Evolutionary conservation across 2,888 invertebrate species (phyloP).

Genomic region (Autographa gamma): DNA sequence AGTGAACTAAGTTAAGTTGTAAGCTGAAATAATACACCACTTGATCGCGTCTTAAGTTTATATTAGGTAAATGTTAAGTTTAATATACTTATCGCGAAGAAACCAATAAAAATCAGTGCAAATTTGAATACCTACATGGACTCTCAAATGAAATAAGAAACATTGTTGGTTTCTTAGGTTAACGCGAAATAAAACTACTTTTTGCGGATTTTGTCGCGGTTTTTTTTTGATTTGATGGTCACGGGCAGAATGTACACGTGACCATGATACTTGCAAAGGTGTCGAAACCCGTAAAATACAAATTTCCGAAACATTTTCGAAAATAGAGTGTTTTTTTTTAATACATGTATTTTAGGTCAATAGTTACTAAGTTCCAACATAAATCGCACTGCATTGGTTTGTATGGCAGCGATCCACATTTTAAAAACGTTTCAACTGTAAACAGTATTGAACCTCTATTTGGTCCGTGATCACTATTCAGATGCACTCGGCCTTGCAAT

Average conservation of each 20-base stretch:
- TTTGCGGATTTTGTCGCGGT: too few species aligned
- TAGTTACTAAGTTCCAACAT: neutral
- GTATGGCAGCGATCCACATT: neutral
- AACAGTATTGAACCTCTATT: slow-evolving; percentile 4
- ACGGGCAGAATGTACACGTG: too few species aligned
- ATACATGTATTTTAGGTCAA: too few species aligned
- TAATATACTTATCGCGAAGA: neutral
- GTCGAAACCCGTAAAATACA: too few species aligned
- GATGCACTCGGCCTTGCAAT: slow-evolving; percentile 1
- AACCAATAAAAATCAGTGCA: slow-evolving; percentile 5
- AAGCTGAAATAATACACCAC: slow-evolving; percentile 34
- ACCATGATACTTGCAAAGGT: too few species aligned
- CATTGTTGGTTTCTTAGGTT: too few species aligned
- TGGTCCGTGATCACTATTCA: neutral
- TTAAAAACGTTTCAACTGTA: neutral
- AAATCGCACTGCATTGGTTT: neutral
- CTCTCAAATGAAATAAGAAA: neutral
- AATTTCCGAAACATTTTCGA: too few species aligned
- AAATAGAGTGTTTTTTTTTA: too few species aligned
- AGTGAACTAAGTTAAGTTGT: slow-evolving; percentile 5
- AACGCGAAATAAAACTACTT: too few species aligned
- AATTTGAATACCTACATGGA: neutral
- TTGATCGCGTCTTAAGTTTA: slow-evolving; percentile 40
- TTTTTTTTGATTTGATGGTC: too few species aligned
- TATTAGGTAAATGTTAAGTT: neutral